A percentile compares a stretch with the other conserved stretches of the same genome.
Evolutionary conservation across 2,888 invertebrate species (phyloP).

Genomic region (Hyposoter dolosus): DNA sequence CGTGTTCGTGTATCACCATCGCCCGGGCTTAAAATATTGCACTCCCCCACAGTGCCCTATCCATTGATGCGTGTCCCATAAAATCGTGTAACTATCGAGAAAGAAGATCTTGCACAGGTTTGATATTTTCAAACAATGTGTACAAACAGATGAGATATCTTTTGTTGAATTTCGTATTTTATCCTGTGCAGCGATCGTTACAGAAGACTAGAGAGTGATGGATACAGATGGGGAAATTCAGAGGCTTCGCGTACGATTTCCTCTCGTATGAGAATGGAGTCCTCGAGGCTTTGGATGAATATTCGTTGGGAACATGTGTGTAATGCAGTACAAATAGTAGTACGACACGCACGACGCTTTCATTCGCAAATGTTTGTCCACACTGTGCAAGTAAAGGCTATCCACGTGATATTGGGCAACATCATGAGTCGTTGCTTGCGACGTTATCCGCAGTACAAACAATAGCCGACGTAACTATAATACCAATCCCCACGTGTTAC

Average conservation of each 20-base stretch:
- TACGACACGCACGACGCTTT: slow-evolving; percentile 56
- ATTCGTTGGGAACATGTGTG: slow-evolving; percentile 24
- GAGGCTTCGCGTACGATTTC: slow-evolving; percentile 3
- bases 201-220: slow-evolving; percentile 42
- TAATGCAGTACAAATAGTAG: slow-evolving; percentile 61
- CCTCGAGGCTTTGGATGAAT: slow-evolving; percentile 20
- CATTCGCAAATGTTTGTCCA: slow-evolving; percentile 64
- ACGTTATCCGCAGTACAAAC: slow-evolving; percentile 39
- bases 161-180: slow-evolving; percentile 35
- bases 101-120: slow-evolving; percentile 1
- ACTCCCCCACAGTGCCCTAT: not conserved
- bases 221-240: slow-evolving; percentile 19
- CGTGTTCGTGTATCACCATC: not conserved
- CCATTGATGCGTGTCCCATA: not conserved
- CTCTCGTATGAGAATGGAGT: not conserved
- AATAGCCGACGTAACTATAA: slow-evolving; percentile 26
- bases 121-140: not conserved
- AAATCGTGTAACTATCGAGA: not conserved
- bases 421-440: slow-evolving; percentile 30
- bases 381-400: slow-evolving; percentile 21
- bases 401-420: slow-evolving; percentile 12
- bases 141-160: not conserved
- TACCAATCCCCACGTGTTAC: slow-evolving; percentile 3
- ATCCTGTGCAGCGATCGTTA: slow-evolving; percentile 7
- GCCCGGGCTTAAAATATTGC: not conserved